phyloP scores from a whole-genome alignment of 2,888 invertebrate species.

The Tipula vernalis region DNA sequence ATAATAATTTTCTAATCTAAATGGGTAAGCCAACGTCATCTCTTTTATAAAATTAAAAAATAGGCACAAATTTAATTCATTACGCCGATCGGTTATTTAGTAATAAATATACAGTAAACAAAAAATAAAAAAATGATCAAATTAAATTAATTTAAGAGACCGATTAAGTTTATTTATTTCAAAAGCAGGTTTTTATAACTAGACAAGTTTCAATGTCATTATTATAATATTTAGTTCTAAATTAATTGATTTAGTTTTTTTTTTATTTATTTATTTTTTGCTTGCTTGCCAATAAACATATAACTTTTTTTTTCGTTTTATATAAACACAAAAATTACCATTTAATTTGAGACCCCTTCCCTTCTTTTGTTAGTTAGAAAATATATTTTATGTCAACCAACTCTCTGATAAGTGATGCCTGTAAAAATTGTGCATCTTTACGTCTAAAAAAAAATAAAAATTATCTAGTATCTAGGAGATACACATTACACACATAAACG shows the following conservation, averaged over 20 bases:
- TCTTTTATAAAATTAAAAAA: neutral
- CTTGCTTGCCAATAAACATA: neutral
- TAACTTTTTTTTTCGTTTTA: neutral
- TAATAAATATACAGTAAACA: neutral
- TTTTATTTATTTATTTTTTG: neutral
- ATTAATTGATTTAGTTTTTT: neutral
- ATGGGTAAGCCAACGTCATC: too few species aligned
- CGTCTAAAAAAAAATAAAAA: neutral
- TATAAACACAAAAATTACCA: neutral
- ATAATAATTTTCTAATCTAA: too few species aligned
- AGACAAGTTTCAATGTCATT: neutral
- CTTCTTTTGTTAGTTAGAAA: neutral
- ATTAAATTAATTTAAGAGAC: neutral
- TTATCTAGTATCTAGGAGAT: neutral
- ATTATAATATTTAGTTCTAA: constrained; percentile 4
- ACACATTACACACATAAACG: neutral
- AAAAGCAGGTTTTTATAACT: neutral
- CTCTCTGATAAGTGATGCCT: neutral
- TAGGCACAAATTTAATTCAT: neutral
- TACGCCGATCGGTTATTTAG: neutral
- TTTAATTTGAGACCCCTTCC: neutral
- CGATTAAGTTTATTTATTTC: neutral
- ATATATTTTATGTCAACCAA: neutral
- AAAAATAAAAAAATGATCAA: neutral
- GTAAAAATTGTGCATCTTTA: neutral